Evolutionary conservation across 92 coral and sea anemone genomes (phyloP), one percentile per base, ranked within the genome.

Genomic region (Paragorgia papillata): DNA sequence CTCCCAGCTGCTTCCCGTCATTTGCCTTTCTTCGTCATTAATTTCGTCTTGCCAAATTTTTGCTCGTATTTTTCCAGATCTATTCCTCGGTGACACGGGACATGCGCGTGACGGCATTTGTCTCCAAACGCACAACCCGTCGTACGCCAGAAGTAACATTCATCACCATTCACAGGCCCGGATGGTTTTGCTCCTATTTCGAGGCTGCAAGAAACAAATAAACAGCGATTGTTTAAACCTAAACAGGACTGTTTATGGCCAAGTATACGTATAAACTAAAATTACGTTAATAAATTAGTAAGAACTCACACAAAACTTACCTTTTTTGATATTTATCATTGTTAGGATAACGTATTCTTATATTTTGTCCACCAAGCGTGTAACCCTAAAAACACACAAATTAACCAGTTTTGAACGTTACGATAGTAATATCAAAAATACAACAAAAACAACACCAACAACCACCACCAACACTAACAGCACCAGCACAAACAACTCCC

Each of bases 111-210:
- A 32, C 85, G 86, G 80, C 99, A 95, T 34, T 88, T 89, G 46
- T 95, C 97, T 0, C 86, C 99, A 78, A 89, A 95, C 32, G 82
- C 86, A 68, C 99, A 95, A 10, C 99, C 99, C 3, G 99, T 91
- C 0, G 99, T 95, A 19, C 99, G 87, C 99, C 99, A 95, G 89
- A 95, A 95, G 58, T 95, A 95, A 31, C 99, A 95, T 76, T 95
- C 99, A 55, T 89, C 92, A 13, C 99, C 99, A 33, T 95, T 95
- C 20, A 95, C 99, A 6, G 99, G 99, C 9, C 99, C 99, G 0
- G 92, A 77, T 29, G 86, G 65, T 54, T 93, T 93, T 33, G 75
- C 44, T 24, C 76, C 73, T 2, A 56, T 32, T 4, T 46, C 59
- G 24, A 29, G 0, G 25, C 75, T 46, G 20, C 2, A 68, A 14